Base-by-base conservation (phyloP, 2,113 vertebrate genomes). In the Pollachius pollachius region DNA sequence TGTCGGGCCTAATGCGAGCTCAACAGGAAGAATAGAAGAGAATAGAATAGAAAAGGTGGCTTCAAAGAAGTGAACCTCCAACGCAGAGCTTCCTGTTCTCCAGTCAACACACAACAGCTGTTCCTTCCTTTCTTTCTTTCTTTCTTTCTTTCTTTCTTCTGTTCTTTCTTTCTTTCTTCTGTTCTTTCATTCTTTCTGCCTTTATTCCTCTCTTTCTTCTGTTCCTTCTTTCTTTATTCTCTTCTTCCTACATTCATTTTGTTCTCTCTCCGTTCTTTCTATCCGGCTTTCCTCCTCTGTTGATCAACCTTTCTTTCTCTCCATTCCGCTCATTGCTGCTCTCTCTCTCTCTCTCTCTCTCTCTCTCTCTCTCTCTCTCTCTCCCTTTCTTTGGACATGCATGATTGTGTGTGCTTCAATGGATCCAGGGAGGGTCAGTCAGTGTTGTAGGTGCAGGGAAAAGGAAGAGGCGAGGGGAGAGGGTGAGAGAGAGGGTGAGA, bases 11-110 rank as follows among this genome's bases (percentile, higher is more conserved):
- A 48, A 9, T 48, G 41, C 41, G 6, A 48, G 41, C 41, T 48
- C 41, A 48, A 48, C 41, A 48, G 41, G 41, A 48, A 48, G 8
- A 34, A 64, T 64, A 64, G 62, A 37, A 64, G 7, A 60, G 58
- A 61, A 23, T 41, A 19, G 52, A 54, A 67, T 68, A 59, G 25
- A 68, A 68, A 25, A 75, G 41, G 57, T 18, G 8, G 1, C 25
- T 16, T 71, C 41, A 52, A 17, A 30, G 52, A 52, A 30, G 52
- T 15, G 17, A 18, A 59, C 57, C 57, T 48, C 41, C 7, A 48
- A 48, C 41, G 9, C 41, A 6, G 9, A 2, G 41, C 54, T 57
- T 17, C 54, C 15, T 57, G 15, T 57, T n/a, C 54, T 57, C 54
- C 54, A 57, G 17, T n/a, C 17, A 57, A 57, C 15, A 57, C 15